These are phyloP conservation scores for Cerastoderma edule DNA, from an alignment of 2,888 invertebrate species.

Conservation along the genomic window DNA sequence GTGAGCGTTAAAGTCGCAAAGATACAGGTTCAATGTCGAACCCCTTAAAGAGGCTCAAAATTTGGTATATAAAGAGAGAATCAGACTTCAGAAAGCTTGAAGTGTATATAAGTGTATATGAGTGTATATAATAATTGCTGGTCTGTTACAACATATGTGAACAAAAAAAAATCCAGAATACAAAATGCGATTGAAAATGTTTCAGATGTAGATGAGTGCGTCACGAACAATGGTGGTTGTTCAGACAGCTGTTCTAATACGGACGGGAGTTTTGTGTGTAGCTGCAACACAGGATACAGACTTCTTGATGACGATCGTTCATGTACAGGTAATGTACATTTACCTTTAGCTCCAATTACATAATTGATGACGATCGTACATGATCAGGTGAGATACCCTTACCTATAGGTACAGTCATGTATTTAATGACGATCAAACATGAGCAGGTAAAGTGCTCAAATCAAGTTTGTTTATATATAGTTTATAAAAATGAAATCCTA, in stretches of 20 bases:
- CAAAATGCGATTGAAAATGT: not conserved
- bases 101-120: not conserved
- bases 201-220: conserved; percentile 23
- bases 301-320: conserved; percentile 13
- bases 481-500: no score
- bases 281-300: conserved; percentile 26
- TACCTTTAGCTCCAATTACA: not conserved
- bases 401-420: no score
- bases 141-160: not conserved
- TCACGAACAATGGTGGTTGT: conserved; percentile 21
- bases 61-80: not conserved
- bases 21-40: no score
- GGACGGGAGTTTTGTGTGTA: conserved; percentile 24
- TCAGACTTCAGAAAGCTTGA: not conserved
- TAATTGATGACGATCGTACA: not conserved
- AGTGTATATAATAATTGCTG: not conserved
- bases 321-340: conserved; percentile 24
- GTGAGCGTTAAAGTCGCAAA: no score
- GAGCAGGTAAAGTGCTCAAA: not conserved
- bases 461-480: not conserved
- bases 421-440: not conserved
- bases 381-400: no score
- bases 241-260: conserved; percentile 25
- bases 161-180: not conserved
- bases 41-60: not conserved